A percentile compares a stretch with the other conserved stretches of the same genome.
phyloP scores from a whole-genome alignment of 2,888 invertebrate genomes.

The Keiferia lycopersicella region DNA sequence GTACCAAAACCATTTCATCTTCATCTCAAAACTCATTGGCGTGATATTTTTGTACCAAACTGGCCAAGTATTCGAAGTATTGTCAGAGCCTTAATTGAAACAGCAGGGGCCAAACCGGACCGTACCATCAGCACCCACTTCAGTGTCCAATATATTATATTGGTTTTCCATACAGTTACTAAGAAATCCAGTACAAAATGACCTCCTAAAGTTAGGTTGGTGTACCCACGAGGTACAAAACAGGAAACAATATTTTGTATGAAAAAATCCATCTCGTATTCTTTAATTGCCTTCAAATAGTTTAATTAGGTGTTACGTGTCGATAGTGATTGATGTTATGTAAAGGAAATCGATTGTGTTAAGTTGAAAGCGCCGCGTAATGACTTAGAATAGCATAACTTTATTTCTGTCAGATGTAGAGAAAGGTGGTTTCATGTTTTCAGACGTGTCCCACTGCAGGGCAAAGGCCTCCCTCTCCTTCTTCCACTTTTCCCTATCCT shows the following conservation, averaged over 20 bases:
- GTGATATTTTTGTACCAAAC: constrained; percentile 70
- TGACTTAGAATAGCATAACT: too few relatives aligned
- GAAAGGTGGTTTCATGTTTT: too few relatives aligned
- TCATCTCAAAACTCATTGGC: constrained; percentile 42
- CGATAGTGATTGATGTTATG: constrained; percentile 65
- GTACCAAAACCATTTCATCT: constrained; percentile 49
- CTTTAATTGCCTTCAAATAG: constrained; percentile 72
- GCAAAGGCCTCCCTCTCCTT: too few relatives aligned
- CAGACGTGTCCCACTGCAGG: too few relatives aligned
- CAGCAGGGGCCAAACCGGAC: constrained; percentile 68
- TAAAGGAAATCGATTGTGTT: constrained; percentile 53
- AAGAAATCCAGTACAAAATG: too few relatives aligned
- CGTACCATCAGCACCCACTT: constrained; percentile 34
- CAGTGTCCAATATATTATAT: too few relatives aligned
- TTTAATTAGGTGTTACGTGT: constrained; percentile 68
- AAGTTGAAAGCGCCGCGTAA: too few relatives aligned
- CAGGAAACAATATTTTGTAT: constrained; percentile 76
- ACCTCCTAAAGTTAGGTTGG: too few relatives aligned
- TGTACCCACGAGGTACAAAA: constrained; percentile 43
- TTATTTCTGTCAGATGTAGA: too few relatives aligned
- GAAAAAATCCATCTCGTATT: constrained; percentile 67
- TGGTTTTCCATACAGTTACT: too few relatives aligned
- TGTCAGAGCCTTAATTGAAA: constrained; percentile 81
- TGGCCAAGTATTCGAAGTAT: constrained; percentile 73
- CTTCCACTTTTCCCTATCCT: too few relatives aligned